Base-by-base conservation (phyloP, 2,797 vertebrate species). In the Cyclura pinguis region DNA sequence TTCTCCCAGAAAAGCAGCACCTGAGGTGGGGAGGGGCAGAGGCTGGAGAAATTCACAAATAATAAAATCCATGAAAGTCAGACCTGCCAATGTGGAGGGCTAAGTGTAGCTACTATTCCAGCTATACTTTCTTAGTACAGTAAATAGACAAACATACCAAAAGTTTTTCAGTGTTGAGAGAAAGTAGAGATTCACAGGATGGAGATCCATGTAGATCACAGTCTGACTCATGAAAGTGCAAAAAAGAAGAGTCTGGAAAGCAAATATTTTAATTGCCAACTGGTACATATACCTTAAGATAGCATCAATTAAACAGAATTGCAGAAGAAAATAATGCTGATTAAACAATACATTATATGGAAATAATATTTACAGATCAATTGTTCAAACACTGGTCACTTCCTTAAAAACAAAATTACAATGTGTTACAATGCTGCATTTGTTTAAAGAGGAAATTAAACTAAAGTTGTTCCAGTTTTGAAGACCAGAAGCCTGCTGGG, bases 121-220 rank as follows among this genome's bases (percentile, higher is more conserved):
- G 24, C 22, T 50, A 78, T 62, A 38, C 38, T 82, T 72, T 78
- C 80, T 80, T 67, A 27, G 62, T 0, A 0, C 47, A 87, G 38
- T 20, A 74, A 32, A 76, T 6, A 50, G 27, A 69, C 84, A 24
- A 64, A 76, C 97, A 93, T 97, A 99, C 99, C 98, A 99, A 96
- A 93, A 99, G 98, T 96, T 99, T 99, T 93, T 99, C 99, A 35
- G 99, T 98, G 69, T 99, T 99, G 13, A 99, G 97, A 9, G 99
- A 98, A 93, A 99, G 98, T 87, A 98, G 90, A 0, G 99, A 98
- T 96, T 99, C 98, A 92, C 99, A 99, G 72, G 98, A 97, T 0
- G 98, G 97, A 32, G 98, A 97, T 83, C 98, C 98, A 93, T 98
- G 98, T 93, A 98, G 97, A 91, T 99, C 98, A 80, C 99, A 99